Conservation (phyloP, 2,797 vertebrate genomes). For the Tangara arthus region DNA sequence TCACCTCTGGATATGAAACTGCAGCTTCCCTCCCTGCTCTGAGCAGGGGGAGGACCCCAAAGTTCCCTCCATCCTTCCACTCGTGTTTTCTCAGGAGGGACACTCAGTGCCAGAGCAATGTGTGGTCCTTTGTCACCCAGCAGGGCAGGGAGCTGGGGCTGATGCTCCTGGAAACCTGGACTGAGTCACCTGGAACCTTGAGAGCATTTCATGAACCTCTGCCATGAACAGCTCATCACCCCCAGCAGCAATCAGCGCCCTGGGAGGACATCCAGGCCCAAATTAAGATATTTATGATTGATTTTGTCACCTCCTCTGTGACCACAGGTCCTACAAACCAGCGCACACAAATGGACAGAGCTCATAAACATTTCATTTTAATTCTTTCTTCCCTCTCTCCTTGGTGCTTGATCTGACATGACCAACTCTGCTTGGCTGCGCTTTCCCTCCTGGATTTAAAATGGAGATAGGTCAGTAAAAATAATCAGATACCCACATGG, state of each 20-base stretch:
- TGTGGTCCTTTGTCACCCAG: too few relatives aligned
- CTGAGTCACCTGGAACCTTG: too few relatives aligned
- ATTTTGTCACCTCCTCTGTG: too few relatives aligned
- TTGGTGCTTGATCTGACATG: not conserved
- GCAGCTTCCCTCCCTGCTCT: fast-evolving
- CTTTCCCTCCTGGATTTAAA: not conserved
- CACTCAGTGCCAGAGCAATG: fast-evolving
- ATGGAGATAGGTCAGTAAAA: not conserved
- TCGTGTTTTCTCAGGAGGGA: fast-evolving
- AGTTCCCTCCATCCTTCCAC: not conserved
- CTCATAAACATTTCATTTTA: not conserved
- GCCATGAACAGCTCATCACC: too few relatives aligned
- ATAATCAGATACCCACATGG: not conserved
- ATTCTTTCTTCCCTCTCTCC: not conserved
- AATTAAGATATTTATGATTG: too few relatives aligned
- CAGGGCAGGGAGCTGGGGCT: too few relatives aligned
- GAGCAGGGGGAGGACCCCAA: not conserved
- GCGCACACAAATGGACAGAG: not conserved
- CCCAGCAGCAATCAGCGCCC: too few relatives aligned
- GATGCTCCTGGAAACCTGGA: too few relatives aligned
- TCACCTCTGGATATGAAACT: not conserved
- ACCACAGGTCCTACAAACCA: too few relatives aligned
- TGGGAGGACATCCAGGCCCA: too few relatives aligned
- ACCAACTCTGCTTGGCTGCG: not conserved
- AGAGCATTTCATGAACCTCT: too few relatives aligned